Conservation (phyloP, 2,113 vertebrate species). For the Parus major region DNA sequence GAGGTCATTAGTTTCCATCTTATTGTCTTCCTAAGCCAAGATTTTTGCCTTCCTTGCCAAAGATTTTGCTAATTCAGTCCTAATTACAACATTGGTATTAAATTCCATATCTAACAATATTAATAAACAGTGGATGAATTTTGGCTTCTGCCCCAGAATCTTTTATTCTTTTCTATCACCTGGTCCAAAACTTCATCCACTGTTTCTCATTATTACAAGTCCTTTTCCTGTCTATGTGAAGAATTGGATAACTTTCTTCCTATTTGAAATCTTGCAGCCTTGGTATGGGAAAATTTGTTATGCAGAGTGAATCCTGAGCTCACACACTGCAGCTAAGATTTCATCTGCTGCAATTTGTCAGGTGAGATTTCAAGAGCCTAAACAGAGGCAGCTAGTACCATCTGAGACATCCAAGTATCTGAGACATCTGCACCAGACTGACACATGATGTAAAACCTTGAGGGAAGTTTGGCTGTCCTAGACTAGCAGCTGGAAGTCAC, state of each 20-base stretch:
- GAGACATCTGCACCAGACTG: not conserved
- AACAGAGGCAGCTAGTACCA: not conserved
- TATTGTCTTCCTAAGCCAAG: not conserved
- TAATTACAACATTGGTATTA: not conserved
- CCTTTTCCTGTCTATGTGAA: not conserved
- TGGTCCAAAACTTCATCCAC: not conserved
- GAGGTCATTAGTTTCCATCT: not conserved
- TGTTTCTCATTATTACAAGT: not conserved
- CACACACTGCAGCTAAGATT: not conserved
- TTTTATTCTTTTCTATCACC: not conserved
- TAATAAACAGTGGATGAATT: not conserved
- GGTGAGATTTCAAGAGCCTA: not conserved
- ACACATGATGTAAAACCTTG: not conserved
- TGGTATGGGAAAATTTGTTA: not conserved
- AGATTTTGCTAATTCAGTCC: not conserved
- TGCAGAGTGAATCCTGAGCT: not conserved
- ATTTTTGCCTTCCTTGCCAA: not conserved
- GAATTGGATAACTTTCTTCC: not conserved
- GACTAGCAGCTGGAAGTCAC: not conserved
- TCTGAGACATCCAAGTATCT: not conserved
- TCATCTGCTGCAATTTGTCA: not conserved
- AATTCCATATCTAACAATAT: not conserved
- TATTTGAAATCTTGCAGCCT: not conserved
- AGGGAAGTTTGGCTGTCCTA: not conserved
- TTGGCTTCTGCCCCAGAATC: not conserved